Evolutionary conservation across 2,797 vertebrate genomes (phyloP), one percentile per base, ranked within the genome.

Genomic region (Lepus oiostolus): DNA sequence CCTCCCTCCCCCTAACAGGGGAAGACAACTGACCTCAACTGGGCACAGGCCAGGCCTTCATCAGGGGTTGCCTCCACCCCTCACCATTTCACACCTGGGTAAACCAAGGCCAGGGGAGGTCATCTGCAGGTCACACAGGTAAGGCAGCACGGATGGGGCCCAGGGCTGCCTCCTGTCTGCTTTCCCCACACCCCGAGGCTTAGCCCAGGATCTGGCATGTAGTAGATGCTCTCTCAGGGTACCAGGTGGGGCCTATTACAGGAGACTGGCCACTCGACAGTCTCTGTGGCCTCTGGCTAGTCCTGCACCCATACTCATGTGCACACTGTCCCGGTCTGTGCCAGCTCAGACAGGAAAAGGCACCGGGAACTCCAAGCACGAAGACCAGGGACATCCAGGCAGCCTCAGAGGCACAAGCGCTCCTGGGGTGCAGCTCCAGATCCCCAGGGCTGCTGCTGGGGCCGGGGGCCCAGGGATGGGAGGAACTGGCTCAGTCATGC

Each of bases 371-470:
- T 50, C 24, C n/a, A 63, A 84, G 52, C 35, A 83, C 35, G 67
- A 82, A 92, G 68, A 42, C 21, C 12, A 4, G 70, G 77, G 38
- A 85, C 90, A 54, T 70, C 85, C 86, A 67, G 95, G 88, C 74
- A 80, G 60, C 92, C 89, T 75, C 83, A 47, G 28, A 14, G 19
- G 9, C 42, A 70, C 58, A 76, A 32, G 35, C 72, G 38, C 42
- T 22, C 60, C 52, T 9, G 5, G 54, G 17, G 4, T 19, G 7
- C 12, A 60, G 71, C 6, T 63, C 30, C 67, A 47, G 35, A 58
- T 95, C 58, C 62, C 72, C 1, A 60, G 50, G 58, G 67, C 30
- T 85, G 63, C 88, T 60, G 26, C 8, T 38, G 26, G 13, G 80
- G 21, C 32, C 72, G 70, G 50, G 68, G 35, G 65, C 71, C 62